These are phyloP conservation scores for Catocala fraxini DNA, from an alignment of 2,888 invertebrate species.

Conservation along the genomic window DNA sequence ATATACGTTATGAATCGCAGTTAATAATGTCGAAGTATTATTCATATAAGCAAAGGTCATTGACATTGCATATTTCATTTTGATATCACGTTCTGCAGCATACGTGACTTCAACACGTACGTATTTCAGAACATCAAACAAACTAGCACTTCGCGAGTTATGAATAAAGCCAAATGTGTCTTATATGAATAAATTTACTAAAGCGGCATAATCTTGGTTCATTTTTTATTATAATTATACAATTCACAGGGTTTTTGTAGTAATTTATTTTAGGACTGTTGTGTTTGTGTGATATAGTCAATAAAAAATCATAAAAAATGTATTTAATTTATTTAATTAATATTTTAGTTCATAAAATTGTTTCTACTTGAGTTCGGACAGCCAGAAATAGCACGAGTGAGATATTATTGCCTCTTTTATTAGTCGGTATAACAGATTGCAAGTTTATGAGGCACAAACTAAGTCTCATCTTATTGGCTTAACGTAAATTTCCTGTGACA, in stretches of 20 bases:
- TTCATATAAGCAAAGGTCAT: constrained; percentile 9
- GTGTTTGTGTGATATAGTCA: no score
- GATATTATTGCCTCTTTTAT: constrained; percentile 19
- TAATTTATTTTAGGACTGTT: no score
- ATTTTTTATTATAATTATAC: constrained; percentile 42
- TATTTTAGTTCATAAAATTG: not conserved
- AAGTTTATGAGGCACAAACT: constrained; percentile 13
- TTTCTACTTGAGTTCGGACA: constrained; percentile 9
- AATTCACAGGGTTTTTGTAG: no score
- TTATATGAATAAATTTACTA: constrained; percentile 45
- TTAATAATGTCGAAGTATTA: not conserved
- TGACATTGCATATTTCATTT: constrained; percentile 28
- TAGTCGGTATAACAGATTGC: constrained; percentile 11
- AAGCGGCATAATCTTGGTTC: constrained; percentile 36
- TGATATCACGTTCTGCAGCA: constrained; percentile 22
- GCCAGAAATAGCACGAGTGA: constrained; percentile 6
- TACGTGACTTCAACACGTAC: constrained; percentile 32
- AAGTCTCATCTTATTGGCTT: constrained; percentile 8
- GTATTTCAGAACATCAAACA: constrained; percentile 42
- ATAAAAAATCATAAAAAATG: no score
- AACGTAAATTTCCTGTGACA: constrained; percentile 5
- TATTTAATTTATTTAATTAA: no score
- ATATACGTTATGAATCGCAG: no score
- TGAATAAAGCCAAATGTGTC: constrained; percentile 44
- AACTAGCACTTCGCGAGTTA: constrained; percentile 42